phyloP scores from a whole-genome alignment of 2,113 vertebrate species.

The Patagioenas fasciata region DNA sequence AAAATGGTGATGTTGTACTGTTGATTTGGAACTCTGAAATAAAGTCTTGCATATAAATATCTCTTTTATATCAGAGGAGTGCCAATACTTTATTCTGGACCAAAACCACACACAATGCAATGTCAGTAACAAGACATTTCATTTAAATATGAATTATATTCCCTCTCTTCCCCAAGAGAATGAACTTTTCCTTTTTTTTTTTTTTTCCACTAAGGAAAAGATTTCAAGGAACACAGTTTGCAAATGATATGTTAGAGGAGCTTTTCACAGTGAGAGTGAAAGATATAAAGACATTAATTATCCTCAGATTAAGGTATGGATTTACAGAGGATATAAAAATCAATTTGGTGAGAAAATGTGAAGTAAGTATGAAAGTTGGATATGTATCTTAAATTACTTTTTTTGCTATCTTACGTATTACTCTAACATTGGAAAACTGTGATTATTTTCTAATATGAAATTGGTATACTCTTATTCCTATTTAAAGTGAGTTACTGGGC shows the following conservation, averaged over 20 bases:
- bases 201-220: neutral
- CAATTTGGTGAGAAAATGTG: neutral
- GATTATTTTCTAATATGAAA: neutral
- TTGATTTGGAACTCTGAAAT: neutral
- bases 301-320: neutral
- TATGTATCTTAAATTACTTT: neutral
- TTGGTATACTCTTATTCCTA: neutral
- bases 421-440: neutral
- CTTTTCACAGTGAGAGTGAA: neutral
- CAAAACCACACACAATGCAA: neutral
- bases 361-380: neutral
- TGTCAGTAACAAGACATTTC: neutral
- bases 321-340: slow-evolving; percentile 5
- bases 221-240: neutral
- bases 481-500: neutral
- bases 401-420: neutral
- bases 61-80: neutral
- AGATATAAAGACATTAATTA: slow-evolving; percentile 5
- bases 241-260: neutral
- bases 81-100: neutral
- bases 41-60: neutral
- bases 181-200: neutral
- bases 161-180: neutral
- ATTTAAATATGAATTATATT: neutral
- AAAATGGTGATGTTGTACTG: neutral